Base-by-base conservation (phyloP, 2,113 vertebrate genomes). In the Paracanthobrama guichenoti region DNA sequence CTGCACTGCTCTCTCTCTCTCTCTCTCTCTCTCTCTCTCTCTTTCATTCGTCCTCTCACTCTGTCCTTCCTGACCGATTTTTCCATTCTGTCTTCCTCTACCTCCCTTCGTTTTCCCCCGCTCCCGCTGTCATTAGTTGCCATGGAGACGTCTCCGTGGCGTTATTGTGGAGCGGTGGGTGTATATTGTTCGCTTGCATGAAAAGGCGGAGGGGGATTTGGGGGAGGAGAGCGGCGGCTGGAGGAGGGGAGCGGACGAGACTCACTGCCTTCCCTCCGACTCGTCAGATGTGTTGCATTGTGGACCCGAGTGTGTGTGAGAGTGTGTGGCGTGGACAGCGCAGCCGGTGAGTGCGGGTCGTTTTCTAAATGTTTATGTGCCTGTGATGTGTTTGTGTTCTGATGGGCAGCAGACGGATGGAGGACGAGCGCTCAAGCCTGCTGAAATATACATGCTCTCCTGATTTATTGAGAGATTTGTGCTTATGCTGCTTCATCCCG, bases 61-160 rank as follows among this genome's bases (percentile, higher is more conserved):
- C 88, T 78, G 85, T 89, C 89, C 39, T 73, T 26, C 84, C 77
- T 48, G 66, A 44, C 75, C 88, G 85, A 88, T 80, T 85, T 78
- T 85, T 83, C 90, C 91, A 86, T 88, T 91, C 89, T 84, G 67
- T 85, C 59, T 66, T 77, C 72, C 62, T 84, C 60, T 67, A 35
- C 72, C 62, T 46, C 31, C 46, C 81, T 60, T 79, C 24, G 64
- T 5, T 24, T 44, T 1, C 48, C 59, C 80, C 78, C 81, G 80
- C 90, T 89, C 92, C 84, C 93, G 90, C 92, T 90, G 91, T 92
- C 93, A 95, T 96, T 96, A 95, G 96, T 98, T 96, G 94, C 96
- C 95, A 96, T 97, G 95, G 96, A 87, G 95, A 98, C 95, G 88
- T 86, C 76, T 89, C 92, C 88, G 93, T 91, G 93, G 96, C 95